Conservation (phyloP, 2,113 vertebrate genomes). For the Chlorodrepanis virens region DNA sequence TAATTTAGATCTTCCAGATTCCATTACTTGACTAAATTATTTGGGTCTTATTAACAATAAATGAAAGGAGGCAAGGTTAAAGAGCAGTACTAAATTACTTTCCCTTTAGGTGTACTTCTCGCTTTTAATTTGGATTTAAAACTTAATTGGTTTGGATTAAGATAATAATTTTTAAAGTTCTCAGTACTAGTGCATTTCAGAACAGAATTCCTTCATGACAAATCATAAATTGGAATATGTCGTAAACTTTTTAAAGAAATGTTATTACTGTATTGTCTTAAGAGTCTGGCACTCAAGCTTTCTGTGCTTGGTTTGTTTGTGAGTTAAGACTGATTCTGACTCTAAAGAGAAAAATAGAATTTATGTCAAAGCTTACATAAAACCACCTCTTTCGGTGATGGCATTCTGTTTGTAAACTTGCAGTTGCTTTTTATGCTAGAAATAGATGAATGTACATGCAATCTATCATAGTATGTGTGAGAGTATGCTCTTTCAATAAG, state of each 20-base stretch:
- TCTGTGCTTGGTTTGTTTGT: neutral
- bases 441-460: neutral
- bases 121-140: neutral
- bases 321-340: neutral
- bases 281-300: neutral
- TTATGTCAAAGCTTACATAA: neutral
- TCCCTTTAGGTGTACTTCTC: neutral
- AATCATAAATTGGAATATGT: neutral
- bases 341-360: neutral
- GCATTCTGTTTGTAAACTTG: neutral
- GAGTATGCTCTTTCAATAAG: neutral
- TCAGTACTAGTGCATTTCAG: neutral
- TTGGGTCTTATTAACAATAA: neutral
- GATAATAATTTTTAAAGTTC: neutral
- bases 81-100: neutral
- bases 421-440: neutral
- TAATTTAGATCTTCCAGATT: neutral
- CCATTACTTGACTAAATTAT: neutral
- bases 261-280: neutral
- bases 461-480: neutral
- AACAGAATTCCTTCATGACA: neutral
- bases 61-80: neutral
- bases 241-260: neutral
- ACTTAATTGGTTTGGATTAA: neutral
- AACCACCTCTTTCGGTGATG: neutral